Conservation (phyloP, 2,888 invertebrate species). For the Keiferia lycopersicella region DNA sequence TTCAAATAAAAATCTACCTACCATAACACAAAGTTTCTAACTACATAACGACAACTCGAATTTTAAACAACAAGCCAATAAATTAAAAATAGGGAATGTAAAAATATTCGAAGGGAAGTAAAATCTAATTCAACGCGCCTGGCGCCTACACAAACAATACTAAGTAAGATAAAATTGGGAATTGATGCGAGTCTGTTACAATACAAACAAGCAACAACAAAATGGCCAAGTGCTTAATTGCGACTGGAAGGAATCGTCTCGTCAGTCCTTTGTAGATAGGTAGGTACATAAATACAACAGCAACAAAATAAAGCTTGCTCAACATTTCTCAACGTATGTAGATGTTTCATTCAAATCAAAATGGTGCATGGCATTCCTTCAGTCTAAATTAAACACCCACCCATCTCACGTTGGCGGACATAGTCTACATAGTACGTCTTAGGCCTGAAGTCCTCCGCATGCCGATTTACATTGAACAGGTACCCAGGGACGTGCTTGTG, state of each 20-base stretch:
- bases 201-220: slow-evolving; percentile 56
- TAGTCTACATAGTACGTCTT: slow-evolving; percentile 79
- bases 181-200: slow-evolving; percentile 24
- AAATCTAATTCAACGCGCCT: neutral
- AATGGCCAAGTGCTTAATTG: slow-evolving; percentile 73
- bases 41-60: too few relatives aligned
- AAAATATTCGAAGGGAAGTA: neutral
- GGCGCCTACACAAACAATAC: neutral
- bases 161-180: neutral
- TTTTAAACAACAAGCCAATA: neutral
- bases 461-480: slow-evolving; percentile 70
- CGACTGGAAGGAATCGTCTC: slow-evolving; percentile 68
- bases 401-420: slow-evolving; percentile 76
- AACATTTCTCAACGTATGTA: slow-evolving; percentile 27
- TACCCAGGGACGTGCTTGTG: slow-evolving; percentile 75
- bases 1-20: too few relatives aligned
- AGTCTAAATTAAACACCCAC: slow-evolving; percentile 78
- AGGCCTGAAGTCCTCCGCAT: slow-evolving; percentile 72
- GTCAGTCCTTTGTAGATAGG: slow-evolving; percentile 51
- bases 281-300: slow-evolving; percentile 36
- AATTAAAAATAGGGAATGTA: neutral
- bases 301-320: slow-evolving; percentile 39
- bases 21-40: too few relatives aligned
- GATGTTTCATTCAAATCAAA: slow-evolving; percentile 33
- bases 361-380: slow-evolving; percentile 67